phyloP scores from a whole-genome alignment of 2,113 vertebrate species.

The Epinephelus lanceolatus region DNA sequence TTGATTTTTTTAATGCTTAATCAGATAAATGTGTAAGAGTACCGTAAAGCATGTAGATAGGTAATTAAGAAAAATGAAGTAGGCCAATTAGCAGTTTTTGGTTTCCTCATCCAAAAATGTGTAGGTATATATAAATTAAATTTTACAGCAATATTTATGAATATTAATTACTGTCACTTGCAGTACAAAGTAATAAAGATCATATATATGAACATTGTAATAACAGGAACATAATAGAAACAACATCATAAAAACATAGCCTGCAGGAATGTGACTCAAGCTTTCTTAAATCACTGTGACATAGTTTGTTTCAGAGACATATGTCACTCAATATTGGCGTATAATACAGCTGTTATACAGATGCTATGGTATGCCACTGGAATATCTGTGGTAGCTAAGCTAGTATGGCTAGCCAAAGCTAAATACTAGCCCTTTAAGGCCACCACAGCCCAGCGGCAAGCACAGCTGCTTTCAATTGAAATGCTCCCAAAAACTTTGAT shows the following conservation, averaged over 20 bases:
- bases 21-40: too few relatives aligned
- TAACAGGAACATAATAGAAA: background rate
- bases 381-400: slow-evolving; percentile 19
- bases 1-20: background rate
- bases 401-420: slow-evolving; percentile 18
- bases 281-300: background rate
- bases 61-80: too few relatives aligned
- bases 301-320: slow-evolving; percentile 3
- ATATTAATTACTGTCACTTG: background rate
- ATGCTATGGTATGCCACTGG: background rate
- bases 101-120: background rate
- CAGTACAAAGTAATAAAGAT: background rate
- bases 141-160: background rate
- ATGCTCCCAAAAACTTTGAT: slow-evolving; percentile 40
- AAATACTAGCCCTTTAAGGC: slow-evolving; percentile 38
- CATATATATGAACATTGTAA: too few relatives aligned
- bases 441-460: slow-evolving; percentile 20
- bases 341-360: slow-evolving; percentile 14
- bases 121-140: background rate
- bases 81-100: background rate
- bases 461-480: slow-evolving; percentile 46
- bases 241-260: background rate
- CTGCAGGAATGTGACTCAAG: background rate
- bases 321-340: background rate
- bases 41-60: too few relatives aligned